phyloP scores from a whole-genome alignment of 2,888 invertebrate genomes.

The Dilophus febrilis region DNA sequence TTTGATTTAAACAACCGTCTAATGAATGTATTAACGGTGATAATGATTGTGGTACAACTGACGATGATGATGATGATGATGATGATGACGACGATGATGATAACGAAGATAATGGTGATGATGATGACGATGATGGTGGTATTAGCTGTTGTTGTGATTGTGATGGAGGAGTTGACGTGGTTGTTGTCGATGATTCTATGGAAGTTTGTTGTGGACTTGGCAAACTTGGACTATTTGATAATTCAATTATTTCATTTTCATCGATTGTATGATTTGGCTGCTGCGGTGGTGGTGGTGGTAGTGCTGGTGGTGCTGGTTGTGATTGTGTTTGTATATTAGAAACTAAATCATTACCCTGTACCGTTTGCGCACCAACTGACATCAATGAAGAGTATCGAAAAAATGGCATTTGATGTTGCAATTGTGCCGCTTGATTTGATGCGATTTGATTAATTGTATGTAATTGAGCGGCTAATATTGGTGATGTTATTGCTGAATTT shows the following conservation, averaged over 20 bases:
- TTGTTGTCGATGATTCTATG: conserved; percentile 5
- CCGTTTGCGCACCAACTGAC: neutral
- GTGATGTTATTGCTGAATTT: conserved; percentile 4
- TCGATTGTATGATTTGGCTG: neutral
- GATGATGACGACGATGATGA: conserved; percentile 27
- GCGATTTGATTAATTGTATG: conserved; percentile 10
- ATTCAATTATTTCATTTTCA: conserved; percentile 2
- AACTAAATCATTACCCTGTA: too few relatives aligned
- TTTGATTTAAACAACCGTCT: too few relatives aligned
- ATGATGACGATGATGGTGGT: conserved; percentile 8
- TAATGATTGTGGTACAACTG: conserved; percentile 2
- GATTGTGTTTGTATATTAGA: neutral
- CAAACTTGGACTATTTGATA: neutral
- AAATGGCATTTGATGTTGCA: neutral
- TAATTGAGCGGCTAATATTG: conserved; percentile 9
- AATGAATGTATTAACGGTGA: neutral
- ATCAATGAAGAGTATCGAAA: neutral
- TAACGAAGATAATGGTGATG: conserved; percentile 14
- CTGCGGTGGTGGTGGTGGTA: neutral
- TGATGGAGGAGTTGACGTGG: neutral
- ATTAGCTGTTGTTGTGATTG: conserved; percentile 2
- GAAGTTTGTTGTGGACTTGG: conserved; percentile 2
- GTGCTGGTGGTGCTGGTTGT: neutral
- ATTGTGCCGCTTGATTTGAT: conserved; percentile 4
- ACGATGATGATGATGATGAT: conserved; percentile 2